Conservation (phyloP, 2,888 invertebrate genomes). For the Serrognathus titanus region DNA sequence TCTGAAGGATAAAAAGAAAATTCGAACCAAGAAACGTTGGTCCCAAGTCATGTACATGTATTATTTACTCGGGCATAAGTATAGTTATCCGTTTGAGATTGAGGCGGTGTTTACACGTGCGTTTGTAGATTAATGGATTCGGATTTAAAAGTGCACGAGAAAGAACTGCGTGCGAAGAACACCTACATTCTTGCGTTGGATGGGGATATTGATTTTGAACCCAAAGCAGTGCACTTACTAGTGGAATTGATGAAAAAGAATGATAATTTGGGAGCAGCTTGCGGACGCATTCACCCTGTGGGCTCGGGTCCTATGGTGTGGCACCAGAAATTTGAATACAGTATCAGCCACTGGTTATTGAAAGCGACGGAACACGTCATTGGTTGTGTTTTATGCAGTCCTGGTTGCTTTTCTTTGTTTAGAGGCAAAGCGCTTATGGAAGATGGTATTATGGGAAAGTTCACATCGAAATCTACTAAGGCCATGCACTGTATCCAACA, state of each 20-base stretch:
- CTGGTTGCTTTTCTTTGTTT: slow-evolving; percentile 89
- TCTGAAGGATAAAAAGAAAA: slow-evolving; percentile 84
- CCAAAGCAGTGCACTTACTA: slow-evolving; percentile 71
- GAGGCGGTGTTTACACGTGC: no score
- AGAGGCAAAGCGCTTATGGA: slow-evolving; percentile 87
- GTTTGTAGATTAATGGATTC: slow-evolving; percentile 38
- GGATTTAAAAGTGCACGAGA: slow-evolving; percentile 46
- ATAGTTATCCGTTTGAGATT: slow-evolving; percentile 43
- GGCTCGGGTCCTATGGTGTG: slow-evolving; percentile 58
- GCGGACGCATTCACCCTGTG: slow-evolving; percentile 86
- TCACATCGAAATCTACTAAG: slow-evolving; percentile 73
- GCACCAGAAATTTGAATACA: slow-evolving; percentile 77
- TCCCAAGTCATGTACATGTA: slow-evolving; percentile 97
- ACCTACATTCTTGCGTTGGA: slow-evolving; percentile 82
- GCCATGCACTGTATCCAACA: slow-evolving; percentile 87
- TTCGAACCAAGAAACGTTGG: slow-evolving; percentile 88
- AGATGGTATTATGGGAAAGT: slow-evolving; percentile 83
- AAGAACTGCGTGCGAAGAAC: slow-evolving; percentile 53
- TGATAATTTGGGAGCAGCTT: slow-evolving; percentile 75
- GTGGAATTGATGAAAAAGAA: slow-evolving; percentile 86
- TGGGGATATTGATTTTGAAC: slow-evolving; percentile 86
- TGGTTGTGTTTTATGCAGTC: slow-evolving; percentile 86
- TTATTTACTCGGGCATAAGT: slow-evolving; percentile 77
- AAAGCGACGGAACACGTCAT: slow-evolving; percentile 89
- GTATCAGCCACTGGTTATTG: slow-evolving; percentile 90